Base-by-base conservation (phyloP, 2,113 vertebrate genomes). In the Furnarius figulus region DNA sequence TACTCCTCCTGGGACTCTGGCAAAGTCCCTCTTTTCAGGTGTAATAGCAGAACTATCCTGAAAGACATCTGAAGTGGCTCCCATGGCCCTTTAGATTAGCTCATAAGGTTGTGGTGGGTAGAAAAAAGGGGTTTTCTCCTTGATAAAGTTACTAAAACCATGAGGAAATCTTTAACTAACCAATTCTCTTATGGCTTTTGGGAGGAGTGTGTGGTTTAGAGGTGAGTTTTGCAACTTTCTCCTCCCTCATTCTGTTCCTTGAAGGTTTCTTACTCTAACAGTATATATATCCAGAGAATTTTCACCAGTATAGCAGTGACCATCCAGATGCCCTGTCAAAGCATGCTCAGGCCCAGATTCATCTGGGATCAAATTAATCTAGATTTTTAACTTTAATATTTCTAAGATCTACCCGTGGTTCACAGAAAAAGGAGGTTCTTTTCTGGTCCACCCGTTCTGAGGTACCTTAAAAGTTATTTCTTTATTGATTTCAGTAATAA, bases 251-350 rank as follows among this genome's bases (percentile, higher is more conserved):
- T 28, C 22, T 23, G 5, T 49, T 7, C 4, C 27, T 90, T 76
- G 67, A 35, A 88, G 66, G 27, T 33, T 82, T 55, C 70, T 68
- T 55, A 8, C 8, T 75, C 39, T 37, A 46, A 9, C 6, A 15
- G 3, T 0, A 0, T 9, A 27, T 4, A 4, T 31, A 40, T 19
- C 6, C 39, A 42, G 39, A 22, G 16, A n/a, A 49, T 86, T 65
- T 55, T 68, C 47, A 76, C 3, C 24, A 31, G 10, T 16, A 59
- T 0, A 66, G 12, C 19, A 75, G 33, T 27, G 53, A 55, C 20
- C 50, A 62, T 5, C 7, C 46, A 66, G 25, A 20, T 37, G 27
- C 22, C 28, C 12, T 21, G 21, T 10, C 65, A 82, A 61, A 78
- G 6, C 12, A 27, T 8, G 6, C 18, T 27, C 40, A 73, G 58